A percentile compares a stretch with the other conserved stretches of the same genome.
phyloP scores from a whole-genome alignment of 2,797 vertebrate species.

The Notolabrus celidotus region DNA sequence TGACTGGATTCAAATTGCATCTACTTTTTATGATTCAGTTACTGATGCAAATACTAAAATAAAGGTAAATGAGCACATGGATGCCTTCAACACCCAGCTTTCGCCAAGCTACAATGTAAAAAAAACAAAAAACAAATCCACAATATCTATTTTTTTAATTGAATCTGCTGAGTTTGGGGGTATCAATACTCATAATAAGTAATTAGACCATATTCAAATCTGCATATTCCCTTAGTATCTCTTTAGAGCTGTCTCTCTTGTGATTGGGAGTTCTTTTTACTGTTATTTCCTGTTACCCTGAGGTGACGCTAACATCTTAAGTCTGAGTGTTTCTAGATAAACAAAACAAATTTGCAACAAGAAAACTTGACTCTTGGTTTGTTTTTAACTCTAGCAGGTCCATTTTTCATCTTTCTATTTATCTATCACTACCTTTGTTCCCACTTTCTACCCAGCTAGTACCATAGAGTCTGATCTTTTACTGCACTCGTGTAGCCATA shows the following conservation, averaged over 20 bases:
- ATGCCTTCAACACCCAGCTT: too few relatives aligned
- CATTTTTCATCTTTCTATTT: background rate
- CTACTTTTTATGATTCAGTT: too few relatives aligned
- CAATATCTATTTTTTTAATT: too few relatives aligned
- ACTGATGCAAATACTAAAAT: too few relatives aligned
- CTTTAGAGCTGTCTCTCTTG: conserved; percentile 2
- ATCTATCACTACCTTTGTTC: background rate
- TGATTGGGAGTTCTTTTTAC: conserved; percentile 1
- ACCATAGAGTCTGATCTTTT: conserved; percentile 32
- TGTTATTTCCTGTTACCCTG: conserved; percentile 40
- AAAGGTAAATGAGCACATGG: too few relatives aligned
- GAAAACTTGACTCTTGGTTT: conserved; percentile 12
- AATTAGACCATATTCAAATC: background rate
- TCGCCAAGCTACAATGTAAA: too few relatives aligned
- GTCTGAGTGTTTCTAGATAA: conserved; percentile 21
- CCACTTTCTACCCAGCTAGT: conserved; percentile 4
- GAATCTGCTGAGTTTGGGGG: background rate
- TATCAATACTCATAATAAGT: background rate
- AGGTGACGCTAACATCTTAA: conserved; percentile 11
- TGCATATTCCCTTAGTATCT: background rate
- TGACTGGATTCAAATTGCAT: too few relatives aligned
- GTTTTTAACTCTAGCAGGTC: conserved; percentile 8
- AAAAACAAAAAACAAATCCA: too few relatives aligned
- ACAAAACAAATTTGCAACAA: conserved; percentile 18
- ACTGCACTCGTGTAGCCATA: conserved; percentile 15